A percentile compares a stretch with the other conserved stretches of the same genome.
phyloP scores from a whole-genome alignment of 1,140 invertebrate genomes.

The Amphibalanus amphitrite region DNA sequence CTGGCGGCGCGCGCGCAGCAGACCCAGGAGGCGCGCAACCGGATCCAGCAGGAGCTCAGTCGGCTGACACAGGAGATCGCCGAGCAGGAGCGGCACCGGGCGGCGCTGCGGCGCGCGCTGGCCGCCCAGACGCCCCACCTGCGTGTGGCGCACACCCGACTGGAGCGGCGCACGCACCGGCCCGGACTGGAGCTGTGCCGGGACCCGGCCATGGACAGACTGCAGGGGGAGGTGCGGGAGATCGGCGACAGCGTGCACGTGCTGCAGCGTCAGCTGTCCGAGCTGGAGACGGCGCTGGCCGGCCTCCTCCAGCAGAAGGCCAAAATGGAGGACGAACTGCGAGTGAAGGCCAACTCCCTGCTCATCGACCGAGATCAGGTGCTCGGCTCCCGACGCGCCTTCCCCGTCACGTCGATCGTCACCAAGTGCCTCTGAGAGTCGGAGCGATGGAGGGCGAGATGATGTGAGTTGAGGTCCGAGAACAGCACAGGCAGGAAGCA shows the following conservation, averaged over 20 bases:
- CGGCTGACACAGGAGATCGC: slow-evolving; percentile 75
- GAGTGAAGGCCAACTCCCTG: slow-evolving; percentile 71
- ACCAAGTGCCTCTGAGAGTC: neutral
- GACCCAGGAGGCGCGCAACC: slow-evolving; percentile 66
- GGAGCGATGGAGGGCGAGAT: too few species aligned
- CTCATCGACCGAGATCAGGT: slow-evolving; percentile 91
- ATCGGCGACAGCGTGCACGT: slow-evolving; percentile 65
- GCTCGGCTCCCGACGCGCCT: slow-evolving; percentile 70
- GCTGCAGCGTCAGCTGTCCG: slow-evolving; percentile 57
- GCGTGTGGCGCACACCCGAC: slow-evolving; percentile 68
- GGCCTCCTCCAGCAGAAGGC: slow-evolving; percentile 62
- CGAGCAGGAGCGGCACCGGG: slow-evolving; percentile 67
- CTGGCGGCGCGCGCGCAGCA: slow-evolving; percentile 55
- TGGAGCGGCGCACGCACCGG: slow-evolving; percentile 64
- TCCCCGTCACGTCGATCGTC: slow-evolving; percentile 34
- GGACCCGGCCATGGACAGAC: slow-evolving; percentile 34
- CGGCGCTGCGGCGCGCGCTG: slow-evolving; percentile 64
- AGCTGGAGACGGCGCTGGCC: slow-evolving; percentile 64
- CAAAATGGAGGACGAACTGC: slow-evolving; percentile 66
- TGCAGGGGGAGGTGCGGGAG: slow-evolving; percentile 68
- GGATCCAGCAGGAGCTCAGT: slow-evolving; percentile 56
- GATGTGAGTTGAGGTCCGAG: too few species aligned
- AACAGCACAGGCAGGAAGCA: too few species aligned
- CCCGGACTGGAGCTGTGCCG: slow-evolving; percentile 76
- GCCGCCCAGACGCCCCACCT: slow-evolving; percentile 33